Evolutionary conservation across 2,888 invertebrate genomes (phyloP).

Genomic region (Rhagonycha fulva): DNA sequence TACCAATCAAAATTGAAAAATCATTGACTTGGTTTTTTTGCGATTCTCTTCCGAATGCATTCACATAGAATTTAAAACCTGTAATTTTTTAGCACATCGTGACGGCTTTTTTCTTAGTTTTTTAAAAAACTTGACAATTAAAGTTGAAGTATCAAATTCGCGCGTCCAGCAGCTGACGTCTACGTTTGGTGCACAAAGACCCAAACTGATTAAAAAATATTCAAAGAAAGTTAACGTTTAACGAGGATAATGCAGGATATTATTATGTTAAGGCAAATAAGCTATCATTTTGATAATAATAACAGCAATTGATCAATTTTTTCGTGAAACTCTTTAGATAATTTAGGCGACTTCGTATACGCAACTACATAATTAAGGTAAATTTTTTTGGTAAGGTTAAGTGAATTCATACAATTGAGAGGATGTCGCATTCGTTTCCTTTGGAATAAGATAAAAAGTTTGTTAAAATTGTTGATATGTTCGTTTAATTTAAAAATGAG

Average conservation of each 20-base stretch:
- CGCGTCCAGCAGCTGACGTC: constrained; percentile 46
- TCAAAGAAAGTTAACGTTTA: background rate
- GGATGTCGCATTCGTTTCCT: background rate
- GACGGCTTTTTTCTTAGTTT: constrained; percentile 7
- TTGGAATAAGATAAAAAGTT: background rate
- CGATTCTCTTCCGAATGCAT: background rate
- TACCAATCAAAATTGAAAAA: background rate
- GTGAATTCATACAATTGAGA: background rate
- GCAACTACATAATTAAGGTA: background rate
- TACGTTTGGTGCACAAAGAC: constrained; percentile 32
- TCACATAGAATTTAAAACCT: constrained; percentile 1
- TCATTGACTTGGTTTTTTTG: background rate
- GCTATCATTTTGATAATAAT: background rate
- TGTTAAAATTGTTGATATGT: background rate
- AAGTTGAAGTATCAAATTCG: constrained; percentile 33
- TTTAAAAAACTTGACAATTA: constrained; percentile 20
- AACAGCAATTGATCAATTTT: background rate
- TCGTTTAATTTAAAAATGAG: background rate
- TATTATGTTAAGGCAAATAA: background rate
- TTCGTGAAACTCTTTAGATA: background rate
- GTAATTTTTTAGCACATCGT: constrained; percentile 1
- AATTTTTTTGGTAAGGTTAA: background rate
- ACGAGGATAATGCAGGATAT: background rate
- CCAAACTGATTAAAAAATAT: background rate
- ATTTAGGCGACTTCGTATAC: background rate